These are phyloP conservation scores for Nymphalis polychloros DNA, from an alignment of 2,888 invertebrate species.

Conservation along the genomic window DNA sequence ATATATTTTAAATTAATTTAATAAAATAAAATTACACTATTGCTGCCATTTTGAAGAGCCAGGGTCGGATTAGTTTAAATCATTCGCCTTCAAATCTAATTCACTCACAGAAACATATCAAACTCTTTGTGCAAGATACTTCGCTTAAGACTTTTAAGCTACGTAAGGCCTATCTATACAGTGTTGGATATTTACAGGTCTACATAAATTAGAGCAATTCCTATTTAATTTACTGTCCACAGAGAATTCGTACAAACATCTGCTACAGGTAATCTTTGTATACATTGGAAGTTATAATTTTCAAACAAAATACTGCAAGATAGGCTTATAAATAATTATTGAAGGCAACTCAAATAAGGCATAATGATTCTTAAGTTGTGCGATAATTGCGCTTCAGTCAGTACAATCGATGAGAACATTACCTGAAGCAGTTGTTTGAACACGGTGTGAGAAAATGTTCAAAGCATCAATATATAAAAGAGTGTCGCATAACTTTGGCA, in stretches of 20 bases:
- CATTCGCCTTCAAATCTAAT: constrained; percentile 14
- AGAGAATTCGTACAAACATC: constrained; percentile 22
- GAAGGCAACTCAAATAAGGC: background rate
- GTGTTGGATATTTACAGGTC: constrained; percentile 28
- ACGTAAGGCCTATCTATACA: constrained; percentile 15
- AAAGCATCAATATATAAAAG: background rate
- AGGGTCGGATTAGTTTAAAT: constrained; percentile 17
- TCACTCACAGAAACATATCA: constrained; percentile 12
- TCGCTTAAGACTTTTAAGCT: constrained; percentile 7
- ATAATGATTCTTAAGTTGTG: background rate
- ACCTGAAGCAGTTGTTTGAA: background rate
- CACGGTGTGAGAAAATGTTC: background rate
- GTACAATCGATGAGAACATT: background rate
- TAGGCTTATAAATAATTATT: background rate
- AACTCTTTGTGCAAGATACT: constrained; percentile 25
- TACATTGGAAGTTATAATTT: background rate
- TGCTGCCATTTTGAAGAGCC: constrained; percentile 26
- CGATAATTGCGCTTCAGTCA: background rate
- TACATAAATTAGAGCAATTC: constrained; percentile 14
- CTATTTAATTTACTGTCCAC: constrained; percentile 15
- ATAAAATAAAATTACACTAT: constrained; percentile 9
- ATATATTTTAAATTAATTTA: constrained; percentile 16
- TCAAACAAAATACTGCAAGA: background rate
- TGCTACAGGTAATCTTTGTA: constrained; percentile 15
- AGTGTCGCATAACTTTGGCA: constrained; percentile 1